Base-by-base conservation (phyloP, 1,140 invertebrate genomes). In the Phthorimaea operculella region DNA sequence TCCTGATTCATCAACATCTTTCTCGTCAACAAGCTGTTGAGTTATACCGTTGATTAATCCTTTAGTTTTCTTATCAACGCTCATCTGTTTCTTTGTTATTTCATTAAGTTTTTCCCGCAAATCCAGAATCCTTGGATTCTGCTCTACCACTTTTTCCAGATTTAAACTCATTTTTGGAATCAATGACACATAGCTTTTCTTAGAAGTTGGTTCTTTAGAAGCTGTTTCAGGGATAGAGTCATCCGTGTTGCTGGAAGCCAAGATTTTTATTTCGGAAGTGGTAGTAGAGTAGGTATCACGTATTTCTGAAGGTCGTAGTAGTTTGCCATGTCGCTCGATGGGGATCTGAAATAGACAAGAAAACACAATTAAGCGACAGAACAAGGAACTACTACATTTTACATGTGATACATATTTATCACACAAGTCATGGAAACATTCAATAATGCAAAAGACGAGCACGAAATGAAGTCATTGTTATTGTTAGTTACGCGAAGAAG, bases 1-100 rank as follows among this genome's bases (percentile, higher is more conserved):
- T 55, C 88, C 87, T 16, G 85, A 87, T 55, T 83, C 81, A 60
- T 84, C 74, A 42, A 79, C 77, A 33, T 75, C 71, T 64, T 79
- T 78, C 49, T 83, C 77, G 55, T 85, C 83, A 44, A 79, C 72
- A 18, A 85, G 58, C 49, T 76, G 73, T 54, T 85, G 81, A 28
- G 82, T 80, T 58, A 83, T 81, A 58, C 82, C 80, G 55, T 83
- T 83, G 14, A 83, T 66, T 10, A 79, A 58, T 48, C 72, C 66
- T 67, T 80, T 85, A 12, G 77, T 82, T 55, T 76, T 70, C 51
- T 81, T 83, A 64, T 85, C 76, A 49, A 83, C 76, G 53, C 76
- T 74, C 63, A 83, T 79, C 58, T 79, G 77, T 52, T 83, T 82
- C 54, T 73, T 83, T 42, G 77, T 76, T 51, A 85, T 85, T 65